Base-by-base conservation (phyloP, 1,140 invertebrate genomes). In the Lepidurus arcticus region DNA sequence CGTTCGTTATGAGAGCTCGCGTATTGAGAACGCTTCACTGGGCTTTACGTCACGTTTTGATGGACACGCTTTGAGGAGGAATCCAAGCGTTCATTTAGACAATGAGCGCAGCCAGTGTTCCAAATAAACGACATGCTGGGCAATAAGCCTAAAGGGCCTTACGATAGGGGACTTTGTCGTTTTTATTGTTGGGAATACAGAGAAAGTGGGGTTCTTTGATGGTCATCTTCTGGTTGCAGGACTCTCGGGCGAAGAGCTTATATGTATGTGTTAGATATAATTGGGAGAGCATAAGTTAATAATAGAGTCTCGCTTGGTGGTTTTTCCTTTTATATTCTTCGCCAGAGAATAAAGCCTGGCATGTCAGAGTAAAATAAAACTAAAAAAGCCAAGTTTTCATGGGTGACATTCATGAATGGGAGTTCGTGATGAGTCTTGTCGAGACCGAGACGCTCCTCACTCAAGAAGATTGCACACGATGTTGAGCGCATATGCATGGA, bases 331-430 rank as follows among this genome's bases (percentile, higher is more conserved):
- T 4, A 34, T 34, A 4, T 34, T 65, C 53, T 65, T 65, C 8
- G 53, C 16, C 21, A 16, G 16, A 65, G 53, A 21, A 65, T 65
- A 21, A 65, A 13, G 16, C 53, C 34, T 0, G 34, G 34, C 34
- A 34, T 65, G 53, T 65, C 21, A 65, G 53, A n/a, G 21, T 65
- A 21, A 21, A 65, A 65, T n/a, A 21, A 65, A 21, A 13, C 24
- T 13, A n/a, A 65, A 65, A 65, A 65, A 65, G 13, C 45, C 53
- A 65, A 65, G 53, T n/a, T 65, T 65, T n/a, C 53, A 65, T 21
- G 53, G 53, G 21, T 65, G 53, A 65, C 53, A 65, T 21, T 65
- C 53, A 16, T 65, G 53, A 65, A 65, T 65, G 53, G 13, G 53
- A 65, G 21, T 65, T 65, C 53, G 53, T 65, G 53, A 65, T n/a